These are phyloP conservation scores for Seriola dumerili DNA, from an alignment of 2,113 vertebrate genomes.

Conservation along the genomic window DNA sequence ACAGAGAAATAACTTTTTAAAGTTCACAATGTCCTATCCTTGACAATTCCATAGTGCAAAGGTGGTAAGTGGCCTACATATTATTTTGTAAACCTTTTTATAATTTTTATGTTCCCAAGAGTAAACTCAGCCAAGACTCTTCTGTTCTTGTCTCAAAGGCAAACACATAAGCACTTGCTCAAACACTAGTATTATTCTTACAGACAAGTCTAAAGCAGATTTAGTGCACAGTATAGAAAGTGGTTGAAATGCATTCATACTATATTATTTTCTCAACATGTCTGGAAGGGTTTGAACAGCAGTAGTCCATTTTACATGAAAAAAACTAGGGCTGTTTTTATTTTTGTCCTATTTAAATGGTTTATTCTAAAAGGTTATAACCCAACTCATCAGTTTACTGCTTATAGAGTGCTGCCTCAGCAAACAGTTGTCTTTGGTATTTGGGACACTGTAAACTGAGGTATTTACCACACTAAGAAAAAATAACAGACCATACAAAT, in stretches of 20 bases:
- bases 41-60: not conserved
- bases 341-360: not conserved
- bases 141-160: not conserved
- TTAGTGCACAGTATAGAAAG: not conserved
- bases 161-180: not conserved
- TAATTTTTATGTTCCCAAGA: not conserved
- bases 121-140: not conserved
- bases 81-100: not conserved
- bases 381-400: not conserved
- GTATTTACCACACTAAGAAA: not conserved
- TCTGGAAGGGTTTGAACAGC: no score
- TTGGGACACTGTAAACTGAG: not conserved
- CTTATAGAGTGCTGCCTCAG: not conserved
- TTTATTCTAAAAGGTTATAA: not conserved
- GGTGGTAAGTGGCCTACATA: not conserved
- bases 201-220: not conserved
- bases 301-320: no score
- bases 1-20: constrained; percentile 1
- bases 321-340: not conserved
- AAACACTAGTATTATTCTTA: not conserved
- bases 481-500: not conserved
- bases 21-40: not conserved
- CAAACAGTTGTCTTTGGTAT: not conserved
- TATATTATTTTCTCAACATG: no score
- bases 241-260: not conserved